phyloP scores from a whole-genome alignment of 1,140 invertebrate species.

The Heliconius congener region DNA sequence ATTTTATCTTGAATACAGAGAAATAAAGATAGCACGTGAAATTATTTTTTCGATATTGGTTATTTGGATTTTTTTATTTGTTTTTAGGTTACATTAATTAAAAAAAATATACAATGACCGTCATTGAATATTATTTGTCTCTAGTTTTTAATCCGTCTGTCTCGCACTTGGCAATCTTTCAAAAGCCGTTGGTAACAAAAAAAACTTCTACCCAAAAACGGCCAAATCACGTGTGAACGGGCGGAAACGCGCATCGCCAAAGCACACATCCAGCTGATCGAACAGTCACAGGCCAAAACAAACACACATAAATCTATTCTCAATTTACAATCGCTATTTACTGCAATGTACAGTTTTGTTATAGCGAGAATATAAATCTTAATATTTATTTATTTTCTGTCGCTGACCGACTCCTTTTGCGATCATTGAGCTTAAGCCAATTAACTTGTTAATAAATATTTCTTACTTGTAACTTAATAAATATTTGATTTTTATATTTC shows the following conservation, averaged over 20 bases:
- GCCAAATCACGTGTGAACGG: background rate
- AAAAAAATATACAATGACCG: no score
- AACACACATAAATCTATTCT: constrained; percentile 58
- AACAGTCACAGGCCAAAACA: constrained; percentile 40
- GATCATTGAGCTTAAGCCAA: constrained; percentile 16
- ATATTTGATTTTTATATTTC: no score
- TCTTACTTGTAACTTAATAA: no score
- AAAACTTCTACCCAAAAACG: background rate
- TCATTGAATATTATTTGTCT: no score
- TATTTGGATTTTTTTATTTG: no score
- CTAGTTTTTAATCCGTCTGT: no score
- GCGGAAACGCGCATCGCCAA: constrained; percentile 16
- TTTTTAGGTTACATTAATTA: no score
- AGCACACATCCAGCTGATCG: constrained; percentile 21
- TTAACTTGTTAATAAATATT: background rate
- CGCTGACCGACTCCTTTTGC: constrained; percentile 28
- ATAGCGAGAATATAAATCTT: constrained; percentile 37
- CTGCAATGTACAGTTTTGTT: constrained; percentile 30
- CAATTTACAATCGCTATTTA: constrained; percentile 55
- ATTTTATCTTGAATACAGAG: background rate
- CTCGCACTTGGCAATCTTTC: background rate
- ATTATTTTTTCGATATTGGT: no score
- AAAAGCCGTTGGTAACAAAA: background rate
- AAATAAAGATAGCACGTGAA: background rate
- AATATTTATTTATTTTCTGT: constrained; percentile 35